Evolutionary conservation across 2,797 vertebrate genomes (phyloP), one percentile per base, ranked within the genome.

Genomic region (Sebastolobus alascanus): DNA sequence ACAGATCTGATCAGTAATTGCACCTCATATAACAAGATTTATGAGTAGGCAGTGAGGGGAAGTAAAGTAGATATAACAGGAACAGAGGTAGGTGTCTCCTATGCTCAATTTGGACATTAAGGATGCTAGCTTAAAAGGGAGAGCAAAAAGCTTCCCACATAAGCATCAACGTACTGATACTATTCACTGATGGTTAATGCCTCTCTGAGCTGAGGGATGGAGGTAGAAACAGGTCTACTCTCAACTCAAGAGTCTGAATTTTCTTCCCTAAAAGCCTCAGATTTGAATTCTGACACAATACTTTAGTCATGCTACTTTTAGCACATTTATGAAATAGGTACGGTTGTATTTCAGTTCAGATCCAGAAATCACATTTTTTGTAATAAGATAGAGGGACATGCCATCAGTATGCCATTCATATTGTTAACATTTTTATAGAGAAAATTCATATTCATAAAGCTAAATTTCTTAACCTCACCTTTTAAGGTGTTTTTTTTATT

Each of bases 101-200:
- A n/a, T 25, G 43, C 31, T 43, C 43, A 52, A 20, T 33, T 58
- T 70, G 8, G 43, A 55, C 38, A 43, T 58, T 40, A 55, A 46
- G 13, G 58, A 71, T 8, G 27, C 8, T 75, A 8, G 11, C 56
- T 80, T 16, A 73, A 46, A 55, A 74, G 46, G 27, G 50, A 61
- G 25, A 27, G 46, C 75, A 80, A 68, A 79, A 58, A 54, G 66
- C 73, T 73, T 79, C 74, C 76, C 71, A 64, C 52, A 61, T 71
- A 29, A 74, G 84, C 76, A 86, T 86, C 84, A 90, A 90, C 83
- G 75, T 50, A 27, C 71, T 69, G 71, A 76, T 84, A 64, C 64
- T 65, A 38, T 84, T 86, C 52, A 29, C 37, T 65, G 43, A 37
- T 77, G 75, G 38, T 83, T 85, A 81, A 88, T 66, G 71, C 29